Evolutionary conservation across 2,888 invertebrate genomes (phyloP).

Genomic region (Xiphydria camelus): DNA sequence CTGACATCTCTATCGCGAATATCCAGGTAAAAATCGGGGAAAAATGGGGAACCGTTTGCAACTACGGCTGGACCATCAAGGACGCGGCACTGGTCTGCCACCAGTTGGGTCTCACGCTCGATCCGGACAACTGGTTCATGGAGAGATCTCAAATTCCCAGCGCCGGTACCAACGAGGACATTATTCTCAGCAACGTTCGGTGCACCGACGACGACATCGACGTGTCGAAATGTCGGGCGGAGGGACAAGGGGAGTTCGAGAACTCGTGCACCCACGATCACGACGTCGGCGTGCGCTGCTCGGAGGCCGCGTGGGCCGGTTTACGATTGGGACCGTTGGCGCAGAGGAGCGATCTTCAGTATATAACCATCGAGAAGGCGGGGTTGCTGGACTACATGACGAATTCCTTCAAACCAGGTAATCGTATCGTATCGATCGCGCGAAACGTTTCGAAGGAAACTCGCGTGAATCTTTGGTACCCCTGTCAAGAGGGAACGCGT

Average conservation of each 20-base stretch:
- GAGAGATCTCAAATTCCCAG: conserved; percentile 80
- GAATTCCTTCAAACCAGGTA: conserved; percentile 77
- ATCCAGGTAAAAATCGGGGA: conserved; percentile 75
- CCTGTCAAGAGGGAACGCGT: too few species aligned
- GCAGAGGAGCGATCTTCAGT: conserved; percentile 84
- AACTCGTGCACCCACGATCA: conserved; percentile 85
- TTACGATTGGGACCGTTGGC: conserved; percentile 87
- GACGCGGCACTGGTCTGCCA: conserved; percentile 94
- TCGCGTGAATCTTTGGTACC: too few species aligned
- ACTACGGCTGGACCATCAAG: conserved; percentile 90
- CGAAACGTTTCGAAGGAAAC: too few species aligned
- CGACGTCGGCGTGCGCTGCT: conserved; percentile 87
- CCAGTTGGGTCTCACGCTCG: conserved; percentile 89
- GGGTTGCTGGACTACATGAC: conserved; percentile 93
- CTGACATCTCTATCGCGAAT: too few species aligned
- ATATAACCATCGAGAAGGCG: conserved; percentile 86
- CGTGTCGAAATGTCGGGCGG: conserved; percentile 83
- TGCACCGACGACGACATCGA: conserved; percentile 92
- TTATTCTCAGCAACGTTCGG: conserved; percentile 82
- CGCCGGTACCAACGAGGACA: conserved; percentile 75
- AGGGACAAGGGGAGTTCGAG: conserved; percentile 77
- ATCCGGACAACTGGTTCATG: conserved; percentile 89
- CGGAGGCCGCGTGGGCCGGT: conserved; percentile 93
- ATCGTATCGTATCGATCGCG: too few species aligned
- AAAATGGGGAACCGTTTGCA: conserved; percentile 97